These are phyloP conservation scores for Bubo blakistoni DNA, from an alignment of 2,113 vertebrate species.

Conservation along the genomic window DNA sequence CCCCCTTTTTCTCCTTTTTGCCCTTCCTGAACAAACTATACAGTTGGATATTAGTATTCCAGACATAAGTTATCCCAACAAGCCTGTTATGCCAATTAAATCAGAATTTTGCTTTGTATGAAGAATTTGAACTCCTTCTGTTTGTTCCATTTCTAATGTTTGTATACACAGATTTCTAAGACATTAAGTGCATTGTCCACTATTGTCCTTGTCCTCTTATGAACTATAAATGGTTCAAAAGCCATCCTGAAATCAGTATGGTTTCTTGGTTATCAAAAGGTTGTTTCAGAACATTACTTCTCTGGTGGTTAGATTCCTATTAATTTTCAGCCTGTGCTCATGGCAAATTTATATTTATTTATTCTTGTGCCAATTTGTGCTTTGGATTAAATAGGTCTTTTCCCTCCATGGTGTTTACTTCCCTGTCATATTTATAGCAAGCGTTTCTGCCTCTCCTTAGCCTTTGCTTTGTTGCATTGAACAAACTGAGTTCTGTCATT, in stretches of 20 bases:
- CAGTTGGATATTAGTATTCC: conserved; percentile 20
- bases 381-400: conserved; percentile 12
- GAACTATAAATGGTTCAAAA: neutral
- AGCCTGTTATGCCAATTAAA: conserved; percentile 13
- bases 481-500: neutral
- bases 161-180: neutral
- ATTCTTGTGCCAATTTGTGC: conserved; percentile 8
- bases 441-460: neutral
- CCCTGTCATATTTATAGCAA: neutral
- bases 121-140: neutral
- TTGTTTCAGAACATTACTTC: neutral
- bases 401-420: neutral
- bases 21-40: neutral
- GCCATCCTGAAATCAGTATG: neutral
- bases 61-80: neutral
- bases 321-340: neutral
- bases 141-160: neutral
- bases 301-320: neutral
- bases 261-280: neutral
- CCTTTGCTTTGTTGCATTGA: neutral
- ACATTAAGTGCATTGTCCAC: neutral
- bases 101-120: neutral
- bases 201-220: conserved; percentile 35
- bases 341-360: conserved; percentile 20
- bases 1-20: neutral